Evolutionary conservation across 1,140 invertebrate genomes (phyloP), one percentile per base, ranked within the genome.

Genomic region (Neodiprion fabricii): DNA sequence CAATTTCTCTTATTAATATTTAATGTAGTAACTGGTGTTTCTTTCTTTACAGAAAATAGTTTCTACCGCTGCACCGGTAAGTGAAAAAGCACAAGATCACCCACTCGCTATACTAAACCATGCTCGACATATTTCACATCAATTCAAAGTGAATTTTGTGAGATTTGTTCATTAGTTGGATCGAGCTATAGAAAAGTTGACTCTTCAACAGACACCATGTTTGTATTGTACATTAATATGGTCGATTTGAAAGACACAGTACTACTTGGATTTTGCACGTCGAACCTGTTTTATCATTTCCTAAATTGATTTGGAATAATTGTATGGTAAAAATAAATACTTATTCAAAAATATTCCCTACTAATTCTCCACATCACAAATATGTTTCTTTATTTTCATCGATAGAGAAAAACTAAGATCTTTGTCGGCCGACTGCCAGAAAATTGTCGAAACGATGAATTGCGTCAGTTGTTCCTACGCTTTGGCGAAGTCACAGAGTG

Each of bases 401-500:
- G 77, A 0, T 74, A 88, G 87, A 85, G 86, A 76, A 89, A 89
- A 77, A 89, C 87, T 76, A 89, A 89, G 78, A 89, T 89, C 79
- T 89, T 89, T 79, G 87, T 89, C 76, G 87, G 87, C 65, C 83
- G 87, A 75, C 76, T 89, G 74, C 87, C 87, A 73, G 87, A 88
- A 81, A 88, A 89, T 81, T 89, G 87, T 80, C 83, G 86, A 50
- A 87, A 82, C 74, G 87, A 89, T 61, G 87, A 89, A 74, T 80
- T 89, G 11, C 81, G 86, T 70, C 83, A 86, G 78, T 82, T 89
- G 68, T 89, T 89, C 75, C 78, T 85, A 12, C 86, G 87, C 14
- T 89, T 85, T 49, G 87, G 87, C 12, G 87, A 87, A 68, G 87
- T 88, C 8, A 89, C 87, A 0, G 87, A 89, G 74, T 89, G 87